These are phyloP conservation scores for Tachina fera DNA, from an alignment of 2,888 invertebrate species.

Conservation along the genomic window DNA sequence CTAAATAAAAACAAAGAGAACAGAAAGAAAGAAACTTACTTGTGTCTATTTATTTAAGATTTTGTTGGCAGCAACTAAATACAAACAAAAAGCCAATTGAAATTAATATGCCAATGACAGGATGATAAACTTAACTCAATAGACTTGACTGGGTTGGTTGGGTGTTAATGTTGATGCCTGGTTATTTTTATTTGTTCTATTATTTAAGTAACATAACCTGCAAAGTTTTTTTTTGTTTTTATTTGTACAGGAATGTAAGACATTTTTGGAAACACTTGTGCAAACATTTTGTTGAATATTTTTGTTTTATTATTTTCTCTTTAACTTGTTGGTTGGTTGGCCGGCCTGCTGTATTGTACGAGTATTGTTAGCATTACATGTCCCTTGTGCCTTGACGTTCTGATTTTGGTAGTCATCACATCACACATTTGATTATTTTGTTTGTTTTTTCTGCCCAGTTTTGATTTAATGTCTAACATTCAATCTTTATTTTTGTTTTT, in stretches of 20 bases:
- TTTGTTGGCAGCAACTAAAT: not conserved
- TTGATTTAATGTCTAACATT: conserved; percentile 63
- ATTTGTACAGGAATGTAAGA: conserved; percentile 61
- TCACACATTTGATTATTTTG: conserved; percentile 34
- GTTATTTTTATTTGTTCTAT: too few relatives aligned
- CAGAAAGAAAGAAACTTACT: conserved; percentile 16
- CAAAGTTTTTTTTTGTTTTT: conserved; percentile 37
- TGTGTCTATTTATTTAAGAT: conserved; percentile 25
- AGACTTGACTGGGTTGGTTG: conserved; percentile 45
- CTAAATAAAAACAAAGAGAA: conserved; percentile 82
- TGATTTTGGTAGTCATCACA: conserved; percentile 51
- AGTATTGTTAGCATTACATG: conserved; percentile 14
- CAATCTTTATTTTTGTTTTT: conserved; percentile 23
- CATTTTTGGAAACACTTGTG: conserved; percentile 66
- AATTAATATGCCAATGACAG: conserved; percentile 72
- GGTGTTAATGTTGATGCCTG: conserved; percentile 60
- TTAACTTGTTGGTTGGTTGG: conserved; percentile 53
- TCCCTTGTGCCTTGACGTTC: conserved; percentile 19
- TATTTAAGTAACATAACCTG: conserved; percentile 65
- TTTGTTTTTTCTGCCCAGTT: conserved; percentile 36
- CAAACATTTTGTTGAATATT: conserved; percentile 47
- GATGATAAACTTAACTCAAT: conserved; percentile 34
- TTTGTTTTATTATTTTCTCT: not conserved
- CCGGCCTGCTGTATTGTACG: not conserved
- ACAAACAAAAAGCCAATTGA: conserved; percentile 60